Evolutionary conservation across 2,113 vertebrate species (phyloP).

Genomic region (Nibea albiflora): DNA sequence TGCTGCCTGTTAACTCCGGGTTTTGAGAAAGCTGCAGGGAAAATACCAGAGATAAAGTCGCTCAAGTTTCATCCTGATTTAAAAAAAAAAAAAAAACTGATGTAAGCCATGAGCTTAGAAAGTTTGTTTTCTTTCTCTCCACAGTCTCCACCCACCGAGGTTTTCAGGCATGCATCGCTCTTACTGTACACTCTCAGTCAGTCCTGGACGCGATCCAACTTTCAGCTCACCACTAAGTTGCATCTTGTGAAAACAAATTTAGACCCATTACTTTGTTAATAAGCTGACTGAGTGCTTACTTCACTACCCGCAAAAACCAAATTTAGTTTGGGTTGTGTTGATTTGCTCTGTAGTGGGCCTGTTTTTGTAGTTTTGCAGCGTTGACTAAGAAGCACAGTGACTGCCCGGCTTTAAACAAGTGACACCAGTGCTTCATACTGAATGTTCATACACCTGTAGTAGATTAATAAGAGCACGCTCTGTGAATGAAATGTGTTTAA

Average conservation of each 20-base stretch:
- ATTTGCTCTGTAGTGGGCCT: conserved; percentile 5
- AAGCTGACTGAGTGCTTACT: background rate
- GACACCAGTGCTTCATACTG: conserved; percentile 7
- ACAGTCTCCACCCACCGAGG: conserved; percentile 27
- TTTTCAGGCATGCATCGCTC: conserved; percentile 17
- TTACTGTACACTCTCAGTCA: conserved; percentile 1
- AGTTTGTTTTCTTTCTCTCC: conserved; percentile 48
- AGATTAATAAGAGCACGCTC: conserved; percentile 2
- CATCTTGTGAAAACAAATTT: conserved; percentile 2
- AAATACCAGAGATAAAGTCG: conserved; percentile 39
- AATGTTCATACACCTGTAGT: conserved; percentile 21
- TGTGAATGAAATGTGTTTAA: background rate
- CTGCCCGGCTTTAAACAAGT: conserved; percentile 13
- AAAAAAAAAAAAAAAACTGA: conserved; percentile 10
- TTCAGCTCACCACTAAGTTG: background rate
- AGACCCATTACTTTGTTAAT: background rate
- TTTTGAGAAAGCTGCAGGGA: conserved; percentile 28
- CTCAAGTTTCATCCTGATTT: conserved; percentile 23
- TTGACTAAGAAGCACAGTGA: conserved; percentile 5
- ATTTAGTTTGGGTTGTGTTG: conserved; percentile 3
- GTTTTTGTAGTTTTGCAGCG: conserved; percentile 13
- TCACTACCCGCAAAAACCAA: background rate
- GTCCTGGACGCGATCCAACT: background rate
- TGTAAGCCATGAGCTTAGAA: conserved; percentile 33
- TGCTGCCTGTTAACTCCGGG: conserved; percentile 2